Base-by-base conservation (phyloP, 2,797 vertebrate species). In the Enteromius fasciolatus region DNA sequence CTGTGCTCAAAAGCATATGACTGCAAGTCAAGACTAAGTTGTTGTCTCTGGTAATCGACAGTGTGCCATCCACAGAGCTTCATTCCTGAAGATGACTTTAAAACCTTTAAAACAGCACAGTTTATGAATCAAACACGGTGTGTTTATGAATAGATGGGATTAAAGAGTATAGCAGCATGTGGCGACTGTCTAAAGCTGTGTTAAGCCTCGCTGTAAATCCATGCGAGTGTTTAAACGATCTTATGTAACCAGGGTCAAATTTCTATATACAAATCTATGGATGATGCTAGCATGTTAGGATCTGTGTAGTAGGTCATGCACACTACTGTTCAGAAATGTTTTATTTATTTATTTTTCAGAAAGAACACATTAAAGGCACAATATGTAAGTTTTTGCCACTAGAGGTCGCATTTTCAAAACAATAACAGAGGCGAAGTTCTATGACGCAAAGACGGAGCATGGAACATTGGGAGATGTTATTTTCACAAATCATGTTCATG, bases 191-290 rank as follows among this genome's bases (percentile, higher is more conserved):
- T 48, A 9, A 63, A 61, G 52, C 46, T 48, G 52, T 70, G 23
- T 70, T 69, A 57, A 69, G 66, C 66, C 39, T 41, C 2, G 0
- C n/a, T 69, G 44, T 66, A 50, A 78, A 69, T 70, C 18, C 54
- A 5, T 70, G 46, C 70, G 48, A 18, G 64, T 78, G 63, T 78
- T 76, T 33, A 61, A 78, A 80, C 41, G 36, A 61, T 12, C 11
- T 61, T 59, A 17, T 72, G 39, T 61, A 72, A 48, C 67, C 36
- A 44, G 5, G n/a, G 10, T 41, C 17, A 44, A 3, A n/a, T 70
- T 70, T 46, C 23, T 80, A 12, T 28, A n/a, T 54, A 25, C n/a
- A 68, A 68, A 78, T 78, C 48, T 36, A 54, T 41, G 44, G 31
- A 11, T 54, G 64, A 6, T 39, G 6, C 36, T 39, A 8, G 36